Percentiles rank a stretch among this genome's conserved stretches.
Conservation (phyloP, 1,140 invertebrate genomes). For the Campoletis sonorensis region DNA sequence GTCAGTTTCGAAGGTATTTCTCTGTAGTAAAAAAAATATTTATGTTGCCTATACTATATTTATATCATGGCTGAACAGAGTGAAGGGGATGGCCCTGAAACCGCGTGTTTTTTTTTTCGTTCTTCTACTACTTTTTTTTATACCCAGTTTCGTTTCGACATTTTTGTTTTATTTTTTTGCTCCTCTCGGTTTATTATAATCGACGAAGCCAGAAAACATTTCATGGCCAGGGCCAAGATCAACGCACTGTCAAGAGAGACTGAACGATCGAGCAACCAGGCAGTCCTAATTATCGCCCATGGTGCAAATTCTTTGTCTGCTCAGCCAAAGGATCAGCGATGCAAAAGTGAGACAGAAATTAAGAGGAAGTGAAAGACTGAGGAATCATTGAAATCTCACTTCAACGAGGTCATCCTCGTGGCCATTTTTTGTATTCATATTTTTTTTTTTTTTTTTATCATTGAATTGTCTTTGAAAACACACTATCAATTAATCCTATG, state of each 20-base stretch:
- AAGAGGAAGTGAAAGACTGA: background rate
- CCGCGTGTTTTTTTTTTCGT: background rate
- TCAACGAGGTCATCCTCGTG: background rate
- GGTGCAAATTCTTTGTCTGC: background rate
- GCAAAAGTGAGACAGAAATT: background rate
- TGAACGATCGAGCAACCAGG: background rate
- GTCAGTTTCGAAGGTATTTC: no score
- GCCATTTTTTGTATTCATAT: background rate
- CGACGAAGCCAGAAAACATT: background rate
- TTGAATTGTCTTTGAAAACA: background rate
- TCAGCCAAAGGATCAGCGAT: background rate
- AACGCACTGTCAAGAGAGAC: background rate
- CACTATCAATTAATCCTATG: no score
- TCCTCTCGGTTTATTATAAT: background rate
- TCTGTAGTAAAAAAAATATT: no score
- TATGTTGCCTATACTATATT: no score
- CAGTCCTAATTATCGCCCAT: background rate
- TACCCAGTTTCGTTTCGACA: background rate
- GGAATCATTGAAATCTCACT: background rate
- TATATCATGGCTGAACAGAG: background rate
- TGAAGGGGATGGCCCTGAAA: constrained; percentile 29
- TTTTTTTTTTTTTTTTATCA: background rate
- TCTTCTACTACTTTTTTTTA: background rate
- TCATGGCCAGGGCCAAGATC: constrained; percentile 9
- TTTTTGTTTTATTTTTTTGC: background rate